These are phyloP conservation scores for Synergus gifuensis DNA, from an alignment of 2,888 invertebrate genomes.

Conservation along the genomic window DNA sequence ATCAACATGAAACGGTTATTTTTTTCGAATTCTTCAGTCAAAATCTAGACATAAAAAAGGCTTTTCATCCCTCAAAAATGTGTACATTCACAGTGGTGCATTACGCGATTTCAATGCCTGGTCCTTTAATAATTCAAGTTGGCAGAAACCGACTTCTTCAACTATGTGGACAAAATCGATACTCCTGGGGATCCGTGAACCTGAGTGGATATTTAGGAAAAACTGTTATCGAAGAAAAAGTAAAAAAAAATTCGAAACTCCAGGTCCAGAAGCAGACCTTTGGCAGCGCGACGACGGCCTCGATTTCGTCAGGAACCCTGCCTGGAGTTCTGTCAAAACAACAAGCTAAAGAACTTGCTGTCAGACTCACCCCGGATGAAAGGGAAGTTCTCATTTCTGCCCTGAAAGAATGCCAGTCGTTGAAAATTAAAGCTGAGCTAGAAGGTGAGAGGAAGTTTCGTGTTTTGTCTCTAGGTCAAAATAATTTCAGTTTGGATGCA, in stretches of 20 bases:
- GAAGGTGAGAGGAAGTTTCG: slow-evolving; percentile 82
- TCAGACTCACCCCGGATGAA: slow-evolving; percentile 86
- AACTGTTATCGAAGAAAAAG: neutral
- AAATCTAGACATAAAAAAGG: neutral
- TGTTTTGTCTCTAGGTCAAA: neutral
- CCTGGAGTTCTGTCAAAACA: slow-evolving; percentile 80
- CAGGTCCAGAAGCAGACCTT: neutral
- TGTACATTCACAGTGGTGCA: neutral
- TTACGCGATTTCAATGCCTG: slow-evolving; percentile 6
- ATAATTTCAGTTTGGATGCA: neutral
- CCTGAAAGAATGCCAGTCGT: slow-evolving; percentile 87
- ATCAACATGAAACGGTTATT: slow-evolving; percentile 11
- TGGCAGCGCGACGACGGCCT: slow-evolving; percentile 58
- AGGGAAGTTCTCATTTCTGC: slow-evolving; percentile 84
- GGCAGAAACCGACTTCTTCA: slow-evolving; percentile 11
- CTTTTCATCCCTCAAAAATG: slow-evolving; percentile 8
- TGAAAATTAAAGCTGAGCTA: slow-evolving; percentile 86
- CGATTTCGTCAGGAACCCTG: slow-evolving; percentile 50
- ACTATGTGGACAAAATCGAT: neutral
- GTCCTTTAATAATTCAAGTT: slow-evolving; percentile 18
- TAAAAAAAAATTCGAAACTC: neutral
- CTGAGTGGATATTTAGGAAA: neutral
- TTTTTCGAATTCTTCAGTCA: neutral
- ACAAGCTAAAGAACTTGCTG: slow-evolving; percentile 86
- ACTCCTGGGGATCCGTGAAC: neutral